A percentile compares a stretch with the other conserved stretches of the same genome.
Conservation (phyloP, 2,888 invertebrate species). For the Cephonodes hylas region DNA sequence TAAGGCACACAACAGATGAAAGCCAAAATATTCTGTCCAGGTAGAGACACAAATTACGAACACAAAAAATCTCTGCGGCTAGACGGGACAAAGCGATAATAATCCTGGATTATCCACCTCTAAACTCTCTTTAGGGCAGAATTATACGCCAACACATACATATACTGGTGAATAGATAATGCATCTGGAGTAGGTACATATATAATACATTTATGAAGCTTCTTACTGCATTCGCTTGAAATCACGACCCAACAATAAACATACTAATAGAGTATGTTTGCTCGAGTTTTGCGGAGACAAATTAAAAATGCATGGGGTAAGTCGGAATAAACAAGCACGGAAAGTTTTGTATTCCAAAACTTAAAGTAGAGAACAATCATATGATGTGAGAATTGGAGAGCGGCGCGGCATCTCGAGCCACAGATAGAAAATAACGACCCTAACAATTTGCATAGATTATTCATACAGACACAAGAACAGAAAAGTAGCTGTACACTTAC, state of each 20-base stretch:
- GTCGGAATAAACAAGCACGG: not conserved
- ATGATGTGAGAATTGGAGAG: not conserved
- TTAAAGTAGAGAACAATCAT: not conserved
- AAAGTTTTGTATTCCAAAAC: not conserved
- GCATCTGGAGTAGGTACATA: not conserved
- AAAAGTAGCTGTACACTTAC: not conserved
- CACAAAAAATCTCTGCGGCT: not conserved
- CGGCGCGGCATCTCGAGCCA: not conserved
- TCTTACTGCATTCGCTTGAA: not conserved
- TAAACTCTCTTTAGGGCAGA: not conserved
- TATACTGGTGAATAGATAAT: not conserved
- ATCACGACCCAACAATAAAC: not conserved
- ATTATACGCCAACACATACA: not conserved
- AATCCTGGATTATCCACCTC: not conserved
- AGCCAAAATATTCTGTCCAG: too few relatives aligned
- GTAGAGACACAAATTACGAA: not conserved
- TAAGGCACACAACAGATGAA: too few relatives aligned
- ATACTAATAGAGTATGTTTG: not conserved
- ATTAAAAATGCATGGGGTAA: not conserved
- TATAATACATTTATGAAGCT: not conserved
- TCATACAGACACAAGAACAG: not conserved
- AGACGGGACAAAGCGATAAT: not conserved
- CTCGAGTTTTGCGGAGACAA: not conserved
- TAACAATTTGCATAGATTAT: slow-evolving; percentile 1
- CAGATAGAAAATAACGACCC: not conserved